Evolutionary conservation across 35 echinoderm and acorn worm genomes (phyloP).

Genomic region (Anneissia japonica): DNA sequence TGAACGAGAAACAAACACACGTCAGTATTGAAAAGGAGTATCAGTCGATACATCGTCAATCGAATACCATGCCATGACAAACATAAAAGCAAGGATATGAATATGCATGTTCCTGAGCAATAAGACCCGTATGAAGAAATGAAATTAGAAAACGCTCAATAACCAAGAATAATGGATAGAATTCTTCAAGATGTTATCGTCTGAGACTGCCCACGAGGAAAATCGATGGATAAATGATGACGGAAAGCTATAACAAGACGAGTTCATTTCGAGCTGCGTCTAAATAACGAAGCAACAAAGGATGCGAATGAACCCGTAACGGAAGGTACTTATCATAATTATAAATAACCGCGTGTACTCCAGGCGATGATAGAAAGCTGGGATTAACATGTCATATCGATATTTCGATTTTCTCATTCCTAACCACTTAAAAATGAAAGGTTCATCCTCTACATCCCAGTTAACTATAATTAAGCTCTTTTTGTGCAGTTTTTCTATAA

Average conservation of each 20-base stretch:
- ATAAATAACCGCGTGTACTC: no score
- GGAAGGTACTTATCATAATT: no score
- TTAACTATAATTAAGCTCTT: no score
- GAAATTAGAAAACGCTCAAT: not conserved
- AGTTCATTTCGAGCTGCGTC: not conserved
- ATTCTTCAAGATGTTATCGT: not conserved
- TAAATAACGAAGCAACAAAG: not conserved
- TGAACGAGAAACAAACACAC: not conserved
- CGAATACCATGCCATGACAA: not conserved
- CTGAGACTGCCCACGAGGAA: not conserved
- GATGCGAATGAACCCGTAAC: no score
- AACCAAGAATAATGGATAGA: not conserved
- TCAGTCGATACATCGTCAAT: not conserved
- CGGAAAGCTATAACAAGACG: not conserved
- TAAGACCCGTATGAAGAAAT: not conserved
- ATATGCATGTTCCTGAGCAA: not conserved
- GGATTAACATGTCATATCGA: no score
- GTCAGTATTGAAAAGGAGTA: not conserved
- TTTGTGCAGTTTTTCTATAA: no score
- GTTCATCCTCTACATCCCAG: no score
- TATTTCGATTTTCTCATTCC: no score
- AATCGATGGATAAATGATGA: not conserved
- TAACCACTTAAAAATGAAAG: no score
- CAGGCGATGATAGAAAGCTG: no score
- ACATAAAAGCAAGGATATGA: not conserved